These are phyloP conservation scores for Itoplectis maculator DNA, from an alignment of 2,888 invertebrate genomes.

Conservation along the genomic window DNA sequence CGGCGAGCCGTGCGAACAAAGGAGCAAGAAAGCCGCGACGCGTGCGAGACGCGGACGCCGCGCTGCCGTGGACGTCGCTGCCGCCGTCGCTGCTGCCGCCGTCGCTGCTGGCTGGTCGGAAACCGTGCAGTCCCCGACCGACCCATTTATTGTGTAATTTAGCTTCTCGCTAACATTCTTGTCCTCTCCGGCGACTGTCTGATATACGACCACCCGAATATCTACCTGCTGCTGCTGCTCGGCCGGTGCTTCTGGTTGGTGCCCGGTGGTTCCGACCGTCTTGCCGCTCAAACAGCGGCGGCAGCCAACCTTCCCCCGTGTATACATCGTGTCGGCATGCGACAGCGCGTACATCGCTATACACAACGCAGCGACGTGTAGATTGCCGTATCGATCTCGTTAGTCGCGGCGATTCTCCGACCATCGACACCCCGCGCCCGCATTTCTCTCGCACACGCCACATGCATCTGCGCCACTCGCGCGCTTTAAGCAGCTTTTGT, in stretches of 20 bases:
- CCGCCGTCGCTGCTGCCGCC: constrained; percentile 18
- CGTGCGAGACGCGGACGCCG: constrained; percentile 57
- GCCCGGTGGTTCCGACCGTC: no score
- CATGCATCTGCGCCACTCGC: no score
- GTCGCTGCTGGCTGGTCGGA: constrained; percentile 46
- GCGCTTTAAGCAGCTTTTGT: constrained; percentile 1
- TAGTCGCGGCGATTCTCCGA: not conserved
- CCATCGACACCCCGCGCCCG: constrained; percentile 4
- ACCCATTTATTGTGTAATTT: constrained; percentile 72
- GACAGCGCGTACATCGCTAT: constrained; percentile 29
- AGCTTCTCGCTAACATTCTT: constrained; percentile 72
- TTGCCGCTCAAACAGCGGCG: constrained; percentile 40
- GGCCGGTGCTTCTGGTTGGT: no score
- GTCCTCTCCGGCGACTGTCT: constrained; percentile 66
- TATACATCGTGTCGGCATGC: constrained; percentile 72
- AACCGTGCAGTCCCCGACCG: constrained; percentile 45
- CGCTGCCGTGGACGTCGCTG: no score
- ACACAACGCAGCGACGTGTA: not conserved
- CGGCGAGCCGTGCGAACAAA: constrained; percentile 59
- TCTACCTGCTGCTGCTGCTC: constrained; percentile 71
- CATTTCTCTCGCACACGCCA: not conserved
- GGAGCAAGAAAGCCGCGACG: constrained; percentile 50
- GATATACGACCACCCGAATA: constrained; percentile 73
- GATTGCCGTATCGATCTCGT: constrained; percentile 38
- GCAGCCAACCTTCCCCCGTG: constrained; percentile 45